Evolutionary conservation across 2,797 vertebrate genomes (phyloP), one percentile per base, ranked within the genome.

Genomic region (Melanotaenia boesemani): DNA sequence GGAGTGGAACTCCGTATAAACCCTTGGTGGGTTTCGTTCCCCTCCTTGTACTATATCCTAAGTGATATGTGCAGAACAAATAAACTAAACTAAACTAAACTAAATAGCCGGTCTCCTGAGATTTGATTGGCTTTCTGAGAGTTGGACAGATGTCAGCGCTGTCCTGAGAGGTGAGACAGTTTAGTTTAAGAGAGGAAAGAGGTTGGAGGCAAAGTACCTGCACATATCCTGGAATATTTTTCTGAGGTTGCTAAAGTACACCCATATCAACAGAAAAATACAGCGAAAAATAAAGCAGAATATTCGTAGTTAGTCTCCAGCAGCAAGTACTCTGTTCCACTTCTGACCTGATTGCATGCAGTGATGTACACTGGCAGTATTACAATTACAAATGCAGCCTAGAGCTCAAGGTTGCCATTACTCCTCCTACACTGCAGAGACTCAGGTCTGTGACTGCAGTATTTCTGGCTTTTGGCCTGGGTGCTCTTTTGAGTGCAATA

Each of bases 381-480:
- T 82, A 74, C 59, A 86, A 80, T 83, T 85, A 83, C 70, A 79
- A 84, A 87, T 76, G 67, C 56, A 70, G 77, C 85, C 74, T 60
- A 61, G 68, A 80, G 74, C 48, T 9, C 57, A 20, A 16, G 50
- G 24, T 64, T 70, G 67, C 28, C 68, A 73, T 78, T 34, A 54
- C 39, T 56, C 60, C 54, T 58, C 65, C 41, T 20, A 4, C 67
- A 64, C 72, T 16, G 6, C 76, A 73, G 60, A 72, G 72, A 74
- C 67, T 65, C 71, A 58, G 57, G 72, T 83, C 77, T 44, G 72
- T 67, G 70, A 71, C 76, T 79, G 63, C 32, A n/a, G 16, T 61
- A 55, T 67, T 72, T 72, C 2, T 81, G 76, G 70, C 70, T 62
- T 70, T 24, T 63, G 72, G 81, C 65, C 55, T 76, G 12, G 46